Base-by-base conservation (phyloP, 2,797 vertebrate genomes). In the Premnoplex brunnescens region DNA sequence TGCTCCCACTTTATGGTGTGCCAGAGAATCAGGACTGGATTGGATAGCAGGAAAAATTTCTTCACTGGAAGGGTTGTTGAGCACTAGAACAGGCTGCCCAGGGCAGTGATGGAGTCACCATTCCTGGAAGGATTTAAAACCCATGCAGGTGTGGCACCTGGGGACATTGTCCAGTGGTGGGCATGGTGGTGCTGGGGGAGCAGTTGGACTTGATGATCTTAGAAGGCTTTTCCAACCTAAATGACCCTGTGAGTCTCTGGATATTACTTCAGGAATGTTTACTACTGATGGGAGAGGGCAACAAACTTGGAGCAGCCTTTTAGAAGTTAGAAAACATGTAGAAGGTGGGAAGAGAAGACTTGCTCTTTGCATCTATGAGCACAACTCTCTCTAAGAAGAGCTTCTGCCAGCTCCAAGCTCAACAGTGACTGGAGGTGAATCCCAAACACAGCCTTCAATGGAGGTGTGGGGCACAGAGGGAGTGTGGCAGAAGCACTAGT, bases 31-130 rank as follows among this genome's bases (percentile, higher is more conserved):
- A 39, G 39, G 48, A 8, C 26, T 21, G 21, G 26, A 17, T 10
- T 36, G 39, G 52, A 48, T 27, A 6, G 32, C 1, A 17, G 4
- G 28, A 63, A 13, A 1, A 1, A 13, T 23, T 9, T 18, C 18
- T 66, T 54, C 39, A 7, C 19, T 46, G 59, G 5, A 59, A 46
- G 19, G 3, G 3, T 28, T 46, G 18, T 59, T 41, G 34, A 17
- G 9, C 10, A 23, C 4, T 7, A 46, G 52, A 46, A 59, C 15
- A 37, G 34, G 15, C 22, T 58, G n/a, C 15, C 12, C 34, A 19
- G 22, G 30, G 32, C 22, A 46, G 43, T 46, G 43, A 13, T 44
- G 43, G 62, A 64, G 32, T 46, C 41, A 18, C 43, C 23, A n/a
- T 18, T 44, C 41, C 62, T 64, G 62, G 30, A 44, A 32, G 62